Evolutionary conservation across 23 tunicate species (phyloP).

Genomic region (Halocynthia aurantium): DNA sequence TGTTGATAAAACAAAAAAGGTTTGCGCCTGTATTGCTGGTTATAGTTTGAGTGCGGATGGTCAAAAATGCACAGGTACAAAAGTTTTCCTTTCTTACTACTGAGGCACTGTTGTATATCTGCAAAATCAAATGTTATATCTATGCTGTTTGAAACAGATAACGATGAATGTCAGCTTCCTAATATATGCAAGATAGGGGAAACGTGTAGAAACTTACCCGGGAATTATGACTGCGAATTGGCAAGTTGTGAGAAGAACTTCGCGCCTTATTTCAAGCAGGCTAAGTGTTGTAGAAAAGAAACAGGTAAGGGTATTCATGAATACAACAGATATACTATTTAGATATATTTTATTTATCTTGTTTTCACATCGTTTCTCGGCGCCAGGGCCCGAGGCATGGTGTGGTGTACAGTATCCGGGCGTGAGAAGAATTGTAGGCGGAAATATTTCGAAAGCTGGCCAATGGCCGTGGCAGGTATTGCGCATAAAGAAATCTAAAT

Average conservation of each 20-base stretch:
- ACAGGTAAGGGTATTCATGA: not conserved
- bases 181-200: not conserved
- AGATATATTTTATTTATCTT: not conserved
- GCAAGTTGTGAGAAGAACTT: not conserved
- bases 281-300: conserved; percentile 18
- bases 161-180: conserved; percentile 10
- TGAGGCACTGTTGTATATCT: no score
- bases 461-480: conserved; percentile 41
- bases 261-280: not conserved
- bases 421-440: conserved; percentile 16
- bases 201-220: conserved; percentile 2
- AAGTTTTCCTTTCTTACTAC: not conserved
- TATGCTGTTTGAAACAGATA: not conserved
- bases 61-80: not conserved
- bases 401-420: conserved; percentile 15
- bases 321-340: not conserved
- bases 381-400: not conserved
- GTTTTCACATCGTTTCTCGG: not conserved
- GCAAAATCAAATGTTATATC: no score
- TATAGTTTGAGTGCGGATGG: not conserved
- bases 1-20: conserved; percentile 2
- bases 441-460: conserved; percentile 8
- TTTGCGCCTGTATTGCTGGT: conserved; percentile 2
- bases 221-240: conserved; percentile 1
- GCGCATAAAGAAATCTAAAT: conserved; percentile 1